Percentiles rank a stretch among this genome's conserved stretches.
These are phyloP conservation scores for Holothuria leucospilota DNA, from an alignment of 53 echinoderm and acorn worm species.

Conservation along the genomic window DNA sequence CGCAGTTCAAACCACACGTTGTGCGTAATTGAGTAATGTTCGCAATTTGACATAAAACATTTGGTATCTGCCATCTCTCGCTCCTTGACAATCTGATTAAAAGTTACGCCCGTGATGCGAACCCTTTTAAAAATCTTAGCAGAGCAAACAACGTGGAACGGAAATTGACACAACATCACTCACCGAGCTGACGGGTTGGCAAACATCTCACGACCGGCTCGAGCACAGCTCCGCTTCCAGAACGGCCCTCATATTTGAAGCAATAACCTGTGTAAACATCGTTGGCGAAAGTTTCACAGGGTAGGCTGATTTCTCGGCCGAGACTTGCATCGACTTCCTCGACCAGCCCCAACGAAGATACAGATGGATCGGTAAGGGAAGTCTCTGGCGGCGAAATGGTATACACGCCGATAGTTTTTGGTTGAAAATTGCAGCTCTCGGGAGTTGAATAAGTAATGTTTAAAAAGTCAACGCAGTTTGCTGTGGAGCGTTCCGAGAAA, in stretches of 20 bases:
- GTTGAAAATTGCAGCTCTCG: constrained; percentile 12
- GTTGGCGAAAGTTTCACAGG: constrained; percentile 14
- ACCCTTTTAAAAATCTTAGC: constrained; percentile 24
- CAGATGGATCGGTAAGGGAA: constrained; percentile 22
- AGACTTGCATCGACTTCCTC: constrained; percentile 25
- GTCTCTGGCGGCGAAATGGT: constrained; percentile 13
- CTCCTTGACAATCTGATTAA: constrained; percentile 22
- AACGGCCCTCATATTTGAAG: constrained; percentile 82
- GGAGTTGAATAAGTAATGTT: constrained; percentile 7
- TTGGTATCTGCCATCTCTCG: neutral
- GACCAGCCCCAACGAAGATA: constrained; percentile 11
- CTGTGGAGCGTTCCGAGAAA: neutral
- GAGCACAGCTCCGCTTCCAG: constrained; percentile 76
- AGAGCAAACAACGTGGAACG: constrained; percentile 18
- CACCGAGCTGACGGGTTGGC: constrained; percentile 63
- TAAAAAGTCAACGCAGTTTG: neutral
- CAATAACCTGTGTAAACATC: constrained; percentile 72
- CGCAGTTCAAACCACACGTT: too few relatives aligned
- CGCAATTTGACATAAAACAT: constrained; percentile 20
- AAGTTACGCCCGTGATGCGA: constrained; percentile 17
- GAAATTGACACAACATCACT: constrained; percentile 40
- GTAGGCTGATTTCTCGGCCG: constrained; percentile 13
- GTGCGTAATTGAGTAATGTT: constrained; percentile 7
- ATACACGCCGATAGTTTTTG: constrained; percentile 5
- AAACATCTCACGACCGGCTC: constrained; percentile 72